Percentiles rank a stretch among this genome's conserved stretches.
These are phyloP conservation scores for Melieria omissa DNA, from an alignment of 2,888 invertebrate genomes.

Conservation along the genomic window DNA sequence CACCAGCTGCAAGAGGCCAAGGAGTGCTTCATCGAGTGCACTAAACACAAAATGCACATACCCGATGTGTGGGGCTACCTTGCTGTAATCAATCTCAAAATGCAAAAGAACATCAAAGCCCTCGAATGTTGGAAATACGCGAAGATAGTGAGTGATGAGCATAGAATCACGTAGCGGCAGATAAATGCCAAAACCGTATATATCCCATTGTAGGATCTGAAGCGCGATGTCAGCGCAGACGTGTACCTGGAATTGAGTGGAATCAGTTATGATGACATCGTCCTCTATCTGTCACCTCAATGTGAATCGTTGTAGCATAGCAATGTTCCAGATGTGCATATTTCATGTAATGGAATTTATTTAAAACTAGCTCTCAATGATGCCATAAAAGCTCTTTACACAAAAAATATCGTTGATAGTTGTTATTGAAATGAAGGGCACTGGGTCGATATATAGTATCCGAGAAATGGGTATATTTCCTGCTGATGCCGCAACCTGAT, in stretches of 20 bases:
- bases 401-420: too few relatives aligned
- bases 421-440: too few relatives aligned
- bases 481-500: too few relatives aligned
- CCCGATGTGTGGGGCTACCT: conserved; percentile 57
- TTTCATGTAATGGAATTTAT: too few relatives aligned
- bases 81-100: conserved; percentile 54
- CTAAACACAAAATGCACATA: conserved; percentile 47
- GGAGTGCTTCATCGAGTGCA: conserved; percentile 47
- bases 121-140: conserved; percentile 59
- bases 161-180: background rate
- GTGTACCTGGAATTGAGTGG: conserved; percentile 11
- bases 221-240: conserved; percentile 13
- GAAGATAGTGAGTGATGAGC: conserved; percentile 43
- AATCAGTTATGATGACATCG: conserved; percentile 10
- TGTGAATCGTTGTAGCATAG: too few relatives aligned
- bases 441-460: too few relatives aligned
- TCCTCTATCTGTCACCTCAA: background rate
- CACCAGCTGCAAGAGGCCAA: conserved; percentile 17
- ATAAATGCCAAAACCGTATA: background rate
- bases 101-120: conserved; percentile 52
- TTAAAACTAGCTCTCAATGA: too few relatives aligned
- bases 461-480: too few relatives aligned
- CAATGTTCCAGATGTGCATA: too few relatives aligned
- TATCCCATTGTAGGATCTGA: conserved; percentile 4
- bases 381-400: too few relatives aligned